Conservation (phyloP, 2,888 invertebrate species). For the Spatulosminthurus flaviceps region DNA sequence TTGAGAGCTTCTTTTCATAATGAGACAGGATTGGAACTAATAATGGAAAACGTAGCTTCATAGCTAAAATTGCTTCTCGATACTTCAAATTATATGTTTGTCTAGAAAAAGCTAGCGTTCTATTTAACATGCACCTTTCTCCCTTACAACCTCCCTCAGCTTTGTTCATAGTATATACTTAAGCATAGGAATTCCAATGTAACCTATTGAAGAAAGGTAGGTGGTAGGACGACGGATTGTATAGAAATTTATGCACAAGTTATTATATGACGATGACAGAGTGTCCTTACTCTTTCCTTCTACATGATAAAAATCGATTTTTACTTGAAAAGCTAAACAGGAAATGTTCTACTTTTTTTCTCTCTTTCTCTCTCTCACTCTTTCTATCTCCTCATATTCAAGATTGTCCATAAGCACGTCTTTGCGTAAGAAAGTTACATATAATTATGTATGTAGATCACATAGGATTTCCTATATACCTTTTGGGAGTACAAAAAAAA, state of each 20-base stretch:
- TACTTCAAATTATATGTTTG: no score
- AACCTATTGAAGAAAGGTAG: not conserved
- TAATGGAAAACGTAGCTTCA: not conserved
- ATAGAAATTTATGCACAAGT: not conserved
- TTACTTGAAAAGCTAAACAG: conserved; percentile 18
- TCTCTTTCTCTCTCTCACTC: not conserved
- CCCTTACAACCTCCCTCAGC: no score
- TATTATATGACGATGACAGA: not conserved
- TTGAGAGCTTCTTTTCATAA: not conserved
- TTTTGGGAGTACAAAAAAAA: not conserved
- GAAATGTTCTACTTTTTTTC: conserved; percentile 14
- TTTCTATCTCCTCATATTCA: not conserved
- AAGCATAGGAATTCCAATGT: no score
- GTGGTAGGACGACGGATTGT: not conserved
- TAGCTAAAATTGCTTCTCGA: not conserved
- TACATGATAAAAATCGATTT: not conserved
- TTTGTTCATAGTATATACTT: no score
- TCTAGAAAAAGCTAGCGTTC: no score
- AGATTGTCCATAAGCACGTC: no score
- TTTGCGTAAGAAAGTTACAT: no score
- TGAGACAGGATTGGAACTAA: not conserved
- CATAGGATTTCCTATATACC: no score
- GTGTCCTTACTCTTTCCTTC: not conserved
- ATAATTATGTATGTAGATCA: no score
- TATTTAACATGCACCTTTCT: no score